phyloP scores from a whole-genome alignment of 2,888 invertebrate genomes.

The Geotrupes spiniger region DNA sequence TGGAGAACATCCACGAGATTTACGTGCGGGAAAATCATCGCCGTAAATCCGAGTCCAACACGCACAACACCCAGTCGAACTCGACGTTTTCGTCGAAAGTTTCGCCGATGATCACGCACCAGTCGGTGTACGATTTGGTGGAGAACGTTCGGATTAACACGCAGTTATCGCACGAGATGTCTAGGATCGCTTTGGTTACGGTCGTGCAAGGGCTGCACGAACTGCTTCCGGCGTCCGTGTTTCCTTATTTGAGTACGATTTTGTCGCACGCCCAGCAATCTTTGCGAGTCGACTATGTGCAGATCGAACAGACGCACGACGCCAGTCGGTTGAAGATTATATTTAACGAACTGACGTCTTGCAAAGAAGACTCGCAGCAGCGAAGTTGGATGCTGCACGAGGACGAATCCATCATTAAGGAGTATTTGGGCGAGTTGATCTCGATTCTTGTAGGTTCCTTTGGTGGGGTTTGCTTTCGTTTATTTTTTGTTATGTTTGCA shows the following conservation, averaged over 20 bases:
- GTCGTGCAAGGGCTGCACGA: conserved; percentile 60
- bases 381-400: conserved; percentile 94
- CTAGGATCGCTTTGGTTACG: conserved; percentile 78
- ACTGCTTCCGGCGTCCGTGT: conserved; percentile 58
- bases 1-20: conserved; percentile 41
- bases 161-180: conserved; percentile 81
- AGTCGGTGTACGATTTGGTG: conserved; percentile 70
- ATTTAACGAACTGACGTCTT: conserved; percentile 78
- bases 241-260: conserved; percentile 58
- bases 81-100: conserved; percentile 27
- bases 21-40: conserved; percentile 19
- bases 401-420: conserved; percentile 84
- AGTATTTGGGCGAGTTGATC: conserved; percentile 77
- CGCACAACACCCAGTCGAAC: conserved; percentile 12
- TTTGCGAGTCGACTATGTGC: conserved; percentile 59
- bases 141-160: conserved; percentile 80
- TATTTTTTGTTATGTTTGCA: conserved; percentile 46
- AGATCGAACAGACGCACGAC: conserved; percentile 80
- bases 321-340: conserved; percentile 79
- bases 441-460: conserved; percentile 68
- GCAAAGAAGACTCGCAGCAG: conserved; percentile 94
- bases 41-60: conserved; percentile 34
- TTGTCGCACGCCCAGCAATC: conserved; percentile 60
- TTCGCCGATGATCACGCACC: conserved; percentile 54
- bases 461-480: not conserved